These are phyloP conservation scores for Erethizon dorsatum DNA, from an alignment of 2,797 vertebrate genomes.

Conservation along the genomic window DNA sequence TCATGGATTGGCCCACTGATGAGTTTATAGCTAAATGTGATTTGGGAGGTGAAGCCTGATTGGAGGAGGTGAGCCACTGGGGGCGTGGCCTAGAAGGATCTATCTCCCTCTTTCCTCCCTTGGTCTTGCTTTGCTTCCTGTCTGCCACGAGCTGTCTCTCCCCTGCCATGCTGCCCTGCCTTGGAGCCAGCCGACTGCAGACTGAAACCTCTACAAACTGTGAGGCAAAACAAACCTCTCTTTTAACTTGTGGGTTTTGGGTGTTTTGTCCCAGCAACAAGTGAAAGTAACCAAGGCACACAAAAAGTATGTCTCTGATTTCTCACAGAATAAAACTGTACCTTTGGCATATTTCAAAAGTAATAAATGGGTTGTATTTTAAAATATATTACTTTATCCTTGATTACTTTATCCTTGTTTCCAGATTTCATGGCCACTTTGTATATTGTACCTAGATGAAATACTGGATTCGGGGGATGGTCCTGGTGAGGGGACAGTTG, in stretches of 20 bases:
- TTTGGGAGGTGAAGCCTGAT: background rate
- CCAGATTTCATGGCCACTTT: background rate
- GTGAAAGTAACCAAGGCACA: background rate
- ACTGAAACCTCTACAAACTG: background rate
- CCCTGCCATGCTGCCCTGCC: background rate
- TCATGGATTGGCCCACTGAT: background rate
- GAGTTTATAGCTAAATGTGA: background rate
- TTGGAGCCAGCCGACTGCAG: background rate
- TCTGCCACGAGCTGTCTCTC: background rate
- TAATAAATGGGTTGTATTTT: background rate
- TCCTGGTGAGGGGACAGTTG: background rate
- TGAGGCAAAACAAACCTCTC: background rate
- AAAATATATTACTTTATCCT: background rate
- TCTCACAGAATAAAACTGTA: slow-evolving; percentile 26
- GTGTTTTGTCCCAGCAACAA: background rate
- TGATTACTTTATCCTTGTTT: background rate
- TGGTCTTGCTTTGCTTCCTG: background rate
- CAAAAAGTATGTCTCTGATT: background rate
- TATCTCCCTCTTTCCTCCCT: background rate
- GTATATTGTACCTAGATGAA: background rate
- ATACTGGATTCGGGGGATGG: background rate
- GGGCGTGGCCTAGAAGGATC: background rate
- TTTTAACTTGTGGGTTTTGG: background rate
- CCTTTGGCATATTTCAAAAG: background rate
- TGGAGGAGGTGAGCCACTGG: background rate